Conservation (phyloP, 2,888 invertebrate genomes). For the Callinectes sapidus region DNA sequence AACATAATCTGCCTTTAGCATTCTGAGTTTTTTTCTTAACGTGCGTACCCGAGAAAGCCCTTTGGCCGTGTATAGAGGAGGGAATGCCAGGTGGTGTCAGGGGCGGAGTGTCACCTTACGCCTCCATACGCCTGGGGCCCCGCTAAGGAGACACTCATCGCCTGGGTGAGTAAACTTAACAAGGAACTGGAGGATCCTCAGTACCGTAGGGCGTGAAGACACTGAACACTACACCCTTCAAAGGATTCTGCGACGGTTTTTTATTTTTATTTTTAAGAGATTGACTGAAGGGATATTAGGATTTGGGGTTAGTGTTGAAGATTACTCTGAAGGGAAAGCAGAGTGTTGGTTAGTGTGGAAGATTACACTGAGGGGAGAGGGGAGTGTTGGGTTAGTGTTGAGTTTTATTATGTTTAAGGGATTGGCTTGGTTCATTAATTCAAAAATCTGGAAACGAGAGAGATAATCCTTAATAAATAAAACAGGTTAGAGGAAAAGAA, state of each 20-base stretch:
- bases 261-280: background rate
- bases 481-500: too few species aligned
- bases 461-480: too few species aligned
- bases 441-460: too few species aligned
- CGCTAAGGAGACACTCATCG: conserved; percentile 8
- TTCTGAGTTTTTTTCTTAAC: background rate
- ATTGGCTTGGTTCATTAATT: too few species aligned
- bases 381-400: too few species aligned
- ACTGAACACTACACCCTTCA: background rate
- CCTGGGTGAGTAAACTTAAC: background rate
- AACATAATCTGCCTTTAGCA: background rate
- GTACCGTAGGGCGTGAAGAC: background rate
- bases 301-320: too few species aligned
- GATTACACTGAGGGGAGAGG: too few species aligned
- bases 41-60: background rate
- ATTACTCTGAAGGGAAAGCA: too few species aligned
- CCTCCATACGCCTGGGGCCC: background rate
- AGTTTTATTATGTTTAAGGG: too few species aligned
- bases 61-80: background rate
- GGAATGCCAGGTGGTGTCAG: background rate
- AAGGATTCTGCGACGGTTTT: background rate
- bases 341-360: too few species aligned
- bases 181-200: background rate
- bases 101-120: background rate
- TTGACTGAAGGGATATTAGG: too few species aligned